Conservation (phyloP, 2,113 vertebrate species). For the Triplophysa tibetana region DNA sequence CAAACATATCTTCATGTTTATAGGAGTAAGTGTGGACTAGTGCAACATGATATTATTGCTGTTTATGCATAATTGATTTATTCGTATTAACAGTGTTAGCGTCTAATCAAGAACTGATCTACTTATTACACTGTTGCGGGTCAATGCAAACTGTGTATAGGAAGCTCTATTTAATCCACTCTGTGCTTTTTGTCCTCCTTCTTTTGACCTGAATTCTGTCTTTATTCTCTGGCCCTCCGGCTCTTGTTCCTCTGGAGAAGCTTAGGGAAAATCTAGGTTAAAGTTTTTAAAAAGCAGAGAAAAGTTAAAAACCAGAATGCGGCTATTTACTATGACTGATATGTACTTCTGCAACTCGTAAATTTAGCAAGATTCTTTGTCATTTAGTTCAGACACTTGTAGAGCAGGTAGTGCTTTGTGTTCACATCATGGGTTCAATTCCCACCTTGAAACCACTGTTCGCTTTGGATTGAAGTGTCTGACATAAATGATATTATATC, state of each 20-base stretch:
- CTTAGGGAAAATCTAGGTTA: constrained; percentile 51
- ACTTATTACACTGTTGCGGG: neutral
- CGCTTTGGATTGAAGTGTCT: no score
- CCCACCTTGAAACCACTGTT: no score
- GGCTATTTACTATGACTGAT: neutral
- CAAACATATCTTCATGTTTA: neutral
- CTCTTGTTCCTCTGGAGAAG: constrained; percentile 45
- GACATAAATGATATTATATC: neutral
- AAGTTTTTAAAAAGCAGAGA: constrained; percentile 17
- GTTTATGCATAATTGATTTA: neutral
- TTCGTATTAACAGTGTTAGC: neutral
- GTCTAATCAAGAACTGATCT: neutral
- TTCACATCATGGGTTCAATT: no score
- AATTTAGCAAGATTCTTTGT: neutral
- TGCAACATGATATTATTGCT: neutral
- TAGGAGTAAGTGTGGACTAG: no score
- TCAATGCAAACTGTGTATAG: neutral
- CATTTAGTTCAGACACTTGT: no score
- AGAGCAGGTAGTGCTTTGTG: no score
- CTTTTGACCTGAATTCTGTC: constrained; percentile 37
- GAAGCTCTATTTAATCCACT: neutral
- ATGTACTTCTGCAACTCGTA: neutral
- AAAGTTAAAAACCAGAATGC: no score
- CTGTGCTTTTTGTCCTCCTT: constrained; percentile 2
- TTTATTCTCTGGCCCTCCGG: constrained; percentile 41